phyloP scores from a whole-genome alignment of 2,888 invertebrate genomes.

The Heliconius ismenius region DNA sequence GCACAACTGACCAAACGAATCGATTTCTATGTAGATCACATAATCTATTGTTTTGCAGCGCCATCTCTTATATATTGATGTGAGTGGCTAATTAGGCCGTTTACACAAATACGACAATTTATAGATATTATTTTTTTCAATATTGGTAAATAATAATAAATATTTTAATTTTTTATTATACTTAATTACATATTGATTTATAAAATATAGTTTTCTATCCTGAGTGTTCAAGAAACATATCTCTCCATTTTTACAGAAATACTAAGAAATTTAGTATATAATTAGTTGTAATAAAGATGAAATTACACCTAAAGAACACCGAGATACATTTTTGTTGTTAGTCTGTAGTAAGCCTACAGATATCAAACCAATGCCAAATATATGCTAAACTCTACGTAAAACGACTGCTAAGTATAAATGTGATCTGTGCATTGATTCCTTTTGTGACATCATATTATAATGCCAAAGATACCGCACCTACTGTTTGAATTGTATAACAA shows the following conservation, averaged over 20 bases:
- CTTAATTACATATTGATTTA: background rate
- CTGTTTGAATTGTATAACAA: slow-evolving; percentile 29
- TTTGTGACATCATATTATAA: slow-evolving; percentile 39
- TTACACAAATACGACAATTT: background rate
- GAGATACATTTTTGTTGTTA: background rate
- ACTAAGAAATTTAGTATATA: background rate
- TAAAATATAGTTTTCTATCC: background rate
- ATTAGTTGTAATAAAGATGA: no score
- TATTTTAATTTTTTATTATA: no score
- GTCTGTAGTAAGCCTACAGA: slow-evolving; percentile 24
- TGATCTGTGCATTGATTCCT: slow-evolving; percentile 30
- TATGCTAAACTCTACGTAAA: slow-evolving; percentile 35
- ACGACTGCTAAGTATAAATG: slow-evolving; percentile 28
- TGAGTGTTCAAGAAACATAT: background rate
- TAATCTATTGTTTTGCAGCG: slow-evolving; percentile 47
- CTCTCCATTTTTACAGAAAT: background rate
- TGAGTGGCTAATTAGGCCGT: slow-evolving; percentile 21
- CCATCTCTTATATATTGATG: slow-evolving; percentile 46
- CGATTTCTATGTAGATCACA: slow-evolving; percentile 44
- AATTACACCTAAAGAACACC: background rate
- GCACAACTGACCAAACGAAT: slow-evolving; percentile 42
- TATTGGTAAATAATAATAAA: background rate
- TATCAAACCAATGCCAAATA: slow-evolving; percentile 37
- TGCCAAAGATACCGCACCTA: slow-evolving; percentile 35
- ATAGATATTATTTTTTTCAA: background rate